Evolutionary conservation across 2,888 invertebrate species (phyloP).

Genomic region (Stenoptilia bipunctidactyla): DNA sequence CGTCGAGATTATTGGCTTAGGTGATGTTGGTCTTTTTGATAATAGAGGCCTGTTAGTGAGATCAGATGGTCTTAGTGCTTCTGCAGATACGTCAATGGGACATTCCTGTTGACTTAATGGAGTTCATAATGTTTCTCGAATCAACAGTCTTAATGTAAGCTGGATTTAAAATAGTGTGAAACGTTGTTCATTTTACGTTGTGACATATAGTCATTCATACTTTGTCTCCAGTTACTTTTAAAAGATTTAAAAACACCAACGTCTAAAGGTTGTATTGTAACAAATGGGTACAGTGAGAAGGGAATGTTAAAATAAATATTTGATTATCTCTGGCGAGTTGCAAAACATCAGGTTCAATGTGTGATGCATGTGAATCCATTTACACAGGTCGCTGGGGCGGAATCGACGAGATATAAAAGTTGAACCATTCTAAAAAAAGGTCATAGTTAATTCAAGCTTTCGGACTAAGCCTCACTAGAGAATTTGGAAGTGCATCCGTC

Average conservation of each 20-base stretch:
- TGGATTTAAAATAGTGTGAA: not conserved
- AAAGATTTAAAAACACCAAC: not conserved
- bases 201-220: not conserved
- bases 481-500: conserved; percentile 10
- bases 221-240: not conserved
- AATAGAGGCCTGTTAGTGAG: not conserved
- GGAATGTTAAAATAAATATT: conserved; percentile 9
- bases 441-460: conserved; percentile 9
- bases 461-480: conserved; percentile 7
- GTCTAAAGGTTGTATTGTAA: conserved; percentile 5
- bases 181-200: not conserved
- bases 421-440: not conserved
- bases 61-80: not conserved
- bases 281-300: conserved; percentile 6
- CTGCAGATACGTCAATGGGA: not conserved
- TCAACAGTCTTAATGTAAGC: not conserved
- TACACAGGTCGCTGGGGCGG: conserved; percentile 7
- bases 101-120: not conserved
- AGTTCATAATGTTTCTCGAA: not conserved
- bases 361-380: conserved; percentile 10
- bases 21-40: no score
- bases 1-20: no score
- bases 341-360: conserved; percentile 7
- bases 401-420: conserved; percentile 2
- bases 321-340: conserved; percentile 6